phyloP scores from a whole-genome alignment of 2,888 invertebrate species.

The Eilema depressum region DNA sequence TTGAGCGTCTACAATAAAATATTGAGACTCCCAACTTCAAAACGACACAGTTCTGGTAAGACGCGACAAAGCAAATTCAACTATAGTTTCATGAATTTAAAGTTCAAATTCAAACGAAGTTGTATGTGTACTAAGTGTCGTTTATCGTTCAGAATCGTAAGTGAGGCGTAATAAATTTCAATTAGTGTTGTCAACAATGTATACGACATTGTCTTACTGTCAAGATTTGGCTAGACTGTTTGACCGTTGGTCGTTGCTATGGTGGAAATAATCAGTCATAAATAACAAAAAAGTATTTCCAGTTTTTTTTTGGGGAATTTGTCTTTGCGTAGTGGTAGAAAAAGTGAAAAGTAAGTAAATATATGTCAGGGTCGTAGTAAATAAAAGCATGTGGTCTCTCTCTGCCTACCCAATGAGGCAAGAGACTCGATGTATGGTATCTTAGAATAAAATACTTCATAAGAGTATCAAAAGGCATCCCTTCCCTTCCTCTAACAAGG shows the following conservation, averaged over 20 bases:
- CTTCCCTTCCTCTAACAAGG: too few relatives aligned
- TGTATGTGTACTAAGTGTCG: constrained; percentile 58
- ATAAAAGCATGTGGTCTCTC: background rate
- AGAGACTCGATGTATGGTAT: background rate
- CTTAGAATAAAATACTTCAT: background rate
- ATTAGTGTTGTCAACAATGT: constrained; percentile 80
- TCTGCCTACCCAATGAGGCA: background rate
- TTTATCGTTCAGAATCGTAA: constrained; percentile 69
- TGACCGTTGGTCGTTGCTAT: constrained; percentile 30
- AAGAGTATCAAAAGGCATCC: background rate
- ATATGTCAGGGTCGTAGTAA: too few relatives aligned
- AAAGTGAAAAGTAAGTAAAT: too few relatives aligned
- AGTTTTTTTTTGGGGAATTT: background rate
- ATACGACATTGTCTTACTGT: constrained; percentile 74
- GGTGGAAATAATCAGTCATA: constrained; percentile 25
- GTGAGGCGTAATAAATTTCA: constrained; percentile 84
- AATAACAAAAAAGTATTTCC: background rate
- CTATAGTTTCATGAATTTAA: constrained; percentile 48
- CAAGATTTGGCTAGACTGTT: constrained; percentile 72
- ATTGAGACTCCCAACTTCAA: constrained; percentile 30
- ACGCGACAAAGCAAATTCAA: constrained; percentile 44
- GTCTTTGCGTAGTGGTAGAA: background rate
- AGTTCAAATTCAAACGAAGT: constrained; percentile 53
- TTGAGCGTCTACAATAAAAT: constrained; percentile 66
- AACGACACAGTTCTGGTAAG: constrained; percentile 59